Percentiles rank a stretch among this genome's conserved stretches.
Evolutionary conservation across 2,797 vertebrate genomes (phyloP).

Genomic region (Hybognathus amarus): DNA sequence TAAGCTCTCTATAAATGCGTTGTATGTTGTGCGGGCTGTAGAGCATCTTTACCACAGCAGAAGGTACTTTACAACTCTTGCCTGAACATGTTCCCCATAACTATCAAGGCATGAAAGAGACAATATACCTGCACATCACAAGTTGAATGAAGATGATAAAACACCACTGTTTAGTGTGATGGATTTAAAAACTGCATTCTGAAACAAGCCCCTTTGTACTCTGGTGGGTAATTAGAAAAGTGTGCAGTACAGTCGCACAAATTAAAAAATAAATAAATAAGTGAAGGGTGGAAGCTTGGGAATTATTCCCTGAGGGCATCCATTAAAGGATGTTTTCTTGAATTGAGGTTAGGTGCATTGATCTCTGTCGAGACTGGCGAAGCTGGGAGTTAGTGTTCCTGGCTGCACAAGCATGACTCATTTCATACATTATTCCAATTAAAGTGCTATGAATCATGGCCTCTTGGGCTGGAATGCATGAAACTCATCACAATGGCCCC

Average conservation of each 20-base stretch:
- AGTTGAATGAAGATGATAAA: slow-evolving; percentile 52
- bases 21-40: slow-evolving; percentile 34
- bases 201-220: slow-evolving; percentile 76
- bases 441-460: slow-evolving; percentile 73
- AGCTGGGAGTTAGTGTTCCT: slow-evolving; percentile 79
- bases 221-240: slow-evolving; percentile 84
- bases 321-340: slow-evolving; percentile 86
- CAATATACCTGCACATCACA: slow-evolving; percentile 56
- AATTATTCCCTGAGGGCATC: slow-evolving; percentile 76
- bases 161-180: slow-evolving; percentile 57
- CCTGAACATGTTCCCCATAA: slow-evolving; percentile 24
- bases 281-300: slow-evolving; percentile 68
- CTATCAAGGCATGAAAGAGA: slow-evolving; percentile 52
- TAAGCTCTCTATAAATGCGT: slow-evolving; percentile 39
- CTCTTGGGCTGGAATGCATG: slow-evolving; percentile 65
- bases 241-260: slow-evolving; percentile 73
- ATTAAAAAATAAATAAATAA: slow-evolving; percentile 80
- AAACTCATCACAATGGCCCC: slow-evolving; percentile 65
- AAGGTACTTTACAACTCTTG: slow-evolving; percentile 15
- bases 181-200: slow-evolving; percentile 70
- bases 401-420: slow-evolving; percentile 77
- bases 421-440: slow-evolving; percentile 86
- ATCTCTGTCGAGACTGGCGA: slow-evolving; percentile 82
- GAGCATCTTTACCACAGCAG: slow-evolving; percentile 18
- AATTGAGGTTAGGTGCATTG: slow-evolving; percentile 86